Evolutionary conservation across 1,140 invertebrate species (phyloP).

Genomic region (Bactericera cockerelli): DNA sequence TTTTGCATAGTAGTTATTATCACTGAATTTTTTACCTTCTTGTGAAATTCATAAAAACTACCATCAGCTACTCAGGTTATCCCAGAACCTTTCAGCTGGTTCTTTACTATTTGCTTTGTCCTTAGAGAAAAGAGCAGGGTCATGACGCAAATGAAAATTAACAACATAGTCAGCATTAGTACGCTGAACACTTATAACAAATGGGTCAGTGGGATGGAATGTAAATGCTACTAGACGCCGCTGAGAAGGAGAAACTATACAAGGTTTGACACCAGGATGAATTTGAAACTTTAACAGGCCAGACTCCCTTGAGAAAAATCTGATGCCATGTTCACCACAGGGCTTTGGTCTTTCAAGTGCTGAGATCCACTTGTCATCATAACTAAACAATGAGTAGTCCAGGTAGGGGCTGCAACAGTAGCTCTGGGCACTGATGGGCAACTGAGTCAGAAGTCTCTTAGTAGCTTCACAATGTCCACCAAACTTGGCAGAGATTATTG

Average conservation of each 20-base stretch:
- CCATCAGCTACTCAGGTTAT: too few species aligned
- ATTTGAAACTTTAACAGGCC: slow-evolving; percentile 79
- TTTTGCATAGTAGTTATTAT: too few species aligned
- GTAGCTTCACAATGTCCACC: slow-evolving; percentile 74
- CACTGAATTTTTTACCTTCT: too few species aligned
- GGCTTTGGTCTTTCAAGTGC: slow-evolving; percentile 88
- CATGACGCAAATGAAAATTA: slow-evolving; percentile 71
- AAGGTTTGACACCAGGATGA: slow-evolving; percentile 54
- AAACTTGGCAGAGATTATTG: slow-evolving; percentile 70
- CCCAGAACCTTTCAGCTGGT: too few species aligned
- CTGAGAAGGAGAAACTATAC: slow-evolving; percentile 39
- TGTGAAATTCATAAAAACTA: too few species aligned
- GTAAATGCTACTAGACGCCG: slow-evolving; percentile 86
- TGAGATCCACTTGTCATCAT: slow-evolving; percentile 93
- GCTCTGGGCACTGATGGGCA: slow-evolving; percentile 90
- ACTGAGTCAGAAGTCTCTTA: slow-evolving; percentile 72
- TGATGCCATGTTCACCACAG: slow-evolving; percentile 85
- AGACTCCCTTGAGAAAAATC: slow-evolving; percentile 80
- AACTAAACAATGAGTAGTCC: slow-evolving; percentile 82
- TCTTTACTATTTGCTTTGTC: too few species aligned
- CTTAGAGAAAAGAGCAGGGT: background rate
- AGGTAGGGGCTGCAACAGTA: slow-evolving; percentile 87
- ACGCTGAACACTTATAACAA: slow-evolving; percentile 88
- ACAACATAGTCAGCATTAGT: slow-evolving; percentile 92
- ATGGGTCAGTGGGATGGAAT: slow-evolving; percentile 93